These are phyloP conservation scores for Catamblyrhynchus diadema DNA, from an alignment of 2,797 vertebrate species.

Conservation along the genomic window DNA sequence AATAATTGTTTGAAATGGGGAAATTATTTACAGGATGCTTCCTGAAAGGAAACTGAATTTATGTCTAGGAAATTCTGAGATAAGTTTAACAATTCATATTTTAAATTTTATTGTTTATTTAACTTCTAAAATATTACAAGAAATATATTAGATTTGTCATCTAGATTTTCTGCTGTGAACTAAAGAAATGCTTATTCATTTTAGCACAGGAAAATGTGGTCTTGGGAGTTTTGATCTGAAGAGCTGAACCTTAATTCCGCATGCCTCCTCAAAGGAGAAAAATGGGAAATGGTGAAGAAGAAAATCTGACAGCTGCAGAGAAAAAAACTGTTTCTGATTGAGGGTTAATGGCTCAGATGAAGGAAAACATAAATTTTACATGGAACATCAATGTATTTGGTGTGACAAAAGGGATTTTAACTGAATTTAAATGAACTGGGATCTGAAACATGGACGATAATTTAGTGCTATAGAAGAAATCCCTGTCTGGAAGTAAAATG, in stretches of 20 bases:
- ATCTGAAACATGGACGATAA: neutral
- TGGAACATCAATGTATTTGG: neutral
- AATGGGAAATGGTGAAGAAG: neutral
- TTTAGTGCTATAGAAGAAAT: neutral
- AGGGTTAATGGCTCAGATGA: neutral
- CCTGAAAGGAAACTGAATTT: conserved; percentile 47
- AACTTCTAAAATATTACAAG: neutral
- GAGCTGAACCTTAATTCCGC: neutral
- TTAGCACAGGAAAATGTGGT: neutral
- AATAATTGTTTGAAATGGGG: conserved; percentile 25
- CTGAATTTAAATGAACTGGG: neutral
- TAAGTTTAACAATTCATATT: conserved; percentile 1
- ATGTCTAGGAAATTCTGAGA: conserved; percentile 30
- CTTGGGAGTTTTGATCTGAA: neutral
- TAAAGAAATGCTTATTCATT: neutral
- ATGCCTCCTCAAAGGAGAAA: neutral
- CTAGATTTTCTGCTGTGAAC: neutral
- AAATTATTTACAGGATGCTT: conserved; percentile 31
- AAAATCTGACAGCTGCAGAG: neutral
- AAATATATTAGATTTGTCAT: neutral
- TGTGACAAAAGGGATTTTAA: neutral
- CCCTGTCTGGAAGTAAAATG: neutral
- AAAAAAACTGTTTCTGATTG: neutral
- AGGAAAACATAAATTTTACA: neutral
- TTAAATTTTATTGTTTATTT: conserved; percentile 1